Percentiles rank a stretch among this genome's conserved stretches.
Evolutionary conservation across 2,113 vertebrate species (phyloP).

Genomic region (Brachionichthys hirsutus): DNA sequence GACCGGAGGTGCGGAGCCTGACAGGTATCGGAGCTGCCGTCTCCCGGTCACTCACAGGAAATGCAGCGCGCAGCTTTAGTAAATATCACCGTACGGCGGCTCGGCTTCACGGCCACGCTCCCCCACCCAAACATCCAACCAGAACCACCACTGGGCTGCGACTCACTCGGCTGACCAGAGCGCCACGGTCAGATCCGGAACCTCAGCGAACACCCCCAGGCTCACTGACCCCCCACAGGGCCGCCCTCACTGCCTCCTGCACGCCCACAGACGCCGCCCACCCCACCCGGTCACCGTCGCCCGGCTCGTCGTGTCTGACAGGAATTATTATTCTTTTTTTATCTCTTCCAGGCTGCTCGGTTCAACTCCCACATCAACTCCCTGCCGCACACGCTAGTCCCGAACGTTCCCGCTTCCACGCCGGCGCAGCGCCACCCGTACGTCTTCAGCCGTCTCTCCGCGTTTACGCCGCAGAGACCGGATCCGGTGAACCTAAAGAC

Average conservation of each 20-base stretch:
- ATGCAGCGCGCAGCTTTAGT: too few species aligned
- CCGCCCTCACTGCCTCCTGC: slow-evolving; percentile 54
- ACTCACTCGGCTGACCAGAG: slow-evolving; percentile 46
- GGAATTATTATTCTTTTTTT: slow-evolving; percentile 31
- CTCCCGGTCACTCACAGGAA: too few species aligned
- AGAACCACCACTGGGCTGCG: slow-evolving; percentile 60
- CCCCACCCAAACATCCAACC: slow-evolving; percentile 52
- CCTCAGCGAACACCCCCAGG: slow-evolving; percentile 44
- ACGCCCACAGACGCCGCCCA: slow-evolving; percentile 20
- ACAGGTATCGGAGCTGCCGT: too few species aligned
- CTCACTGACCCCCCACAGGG: slow-evolving; percentile 68
- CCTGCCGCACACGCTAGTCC: slow-evolving; percentile 23
- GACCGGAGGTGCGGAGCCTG: too few species aligned
- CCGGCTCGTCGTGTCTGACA: slow-evolving; percentile 31
- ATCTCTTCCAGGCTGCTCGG: slow-evolving; percentile 54
- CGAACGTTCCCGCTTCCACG: slow-evolving; percentile 49
- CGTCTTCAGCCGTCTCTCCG: slow-evolving; percentile 17
- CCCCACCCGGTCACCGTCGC: slow-evolving; percentile 4
- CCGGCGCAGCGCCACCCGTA: slow-evolving; percentile 66
- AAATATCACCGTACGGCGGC: slow-evolving; percentile 25
- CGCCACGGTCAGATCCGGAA: slow-evolving; percentile 32
- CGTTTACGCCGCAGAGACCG: background rate
- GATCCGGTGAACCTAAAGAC: slow-evolving; percentile 1
- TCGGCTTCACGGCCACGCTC: slow-evolving; percentile 69
- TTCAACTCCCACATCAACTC: slow-evolving; percentile 44